Percentiles rank a stretch among this genome's conserved stretches.
Evolutionary conservation across 2,797 vertebrate species (phyloP).

Genomic region (Rhodeus uyekii): DNA sequence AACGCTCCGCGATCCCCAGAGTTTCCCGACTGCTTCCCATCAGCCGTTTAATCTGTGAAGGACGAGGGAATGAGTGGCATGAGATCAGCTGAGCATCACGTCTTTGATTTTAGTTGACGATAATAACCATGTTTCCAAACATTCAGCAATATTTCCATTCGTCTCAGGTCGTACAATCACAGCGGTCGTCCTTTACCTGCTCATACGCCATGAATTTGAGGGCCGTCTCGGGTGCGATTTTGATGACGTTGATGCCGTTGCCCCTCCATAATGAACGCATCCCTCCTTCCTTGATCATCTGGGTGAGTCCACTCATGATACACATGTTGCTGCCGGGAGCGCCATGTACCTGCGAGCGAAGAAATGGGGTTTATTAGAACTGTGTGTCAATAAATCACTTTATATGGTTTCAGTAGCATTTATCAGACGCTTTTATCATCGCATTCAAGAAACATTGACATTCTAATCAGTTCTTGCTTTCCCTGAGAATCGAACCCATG

Average conservation of each 20-base stretch:
- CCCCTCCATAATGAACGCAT: constrained; percentile 88
- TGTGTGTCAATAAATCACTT: background rate
- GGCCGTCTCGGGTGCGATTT: constrained; percentile 93
- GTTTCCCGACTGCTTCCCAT: constrained; percentile 86
- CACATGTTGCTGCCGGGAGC: constrained; percentile 92
- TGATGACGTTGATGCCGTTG: constrained; percentile 92
- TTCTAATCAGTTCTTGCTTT: too few species aligned
- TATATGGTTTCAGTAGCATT: too few species aligned
- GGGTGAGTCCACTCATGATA: constrained; percentile 87
- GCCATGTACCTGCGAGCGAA: constrained; percentile 86
- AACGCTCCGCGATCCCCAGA: constrained; percentile 85
- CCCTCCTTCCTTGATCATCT: constrained; percentile 95
- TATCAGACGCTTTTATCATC: too few species aligned
- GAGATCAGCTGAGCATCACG: too few species aligned
- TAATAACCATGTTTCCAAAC: background rate
- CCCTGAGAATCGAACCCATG: too few species aligned
- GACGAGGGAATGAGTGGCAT: too few species aligned
- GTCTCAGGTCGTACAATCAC: background rate
- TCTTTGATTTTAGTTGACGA: background rate
- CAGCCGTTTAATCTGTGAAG: constrained; percentile 90
- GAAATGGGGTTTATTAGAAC: background rate
- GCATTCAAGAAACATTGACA: too few species aligned
- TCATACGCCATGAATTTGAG: constrained; percentile 99
- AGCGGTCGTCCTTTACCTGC: constrained; percentile 76
- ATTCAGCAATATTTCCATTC: background rate